Evolutionary conservation across 2,888 invertebrate species (phyloP).

Genomic region (Branchellion lobata): DNA sequence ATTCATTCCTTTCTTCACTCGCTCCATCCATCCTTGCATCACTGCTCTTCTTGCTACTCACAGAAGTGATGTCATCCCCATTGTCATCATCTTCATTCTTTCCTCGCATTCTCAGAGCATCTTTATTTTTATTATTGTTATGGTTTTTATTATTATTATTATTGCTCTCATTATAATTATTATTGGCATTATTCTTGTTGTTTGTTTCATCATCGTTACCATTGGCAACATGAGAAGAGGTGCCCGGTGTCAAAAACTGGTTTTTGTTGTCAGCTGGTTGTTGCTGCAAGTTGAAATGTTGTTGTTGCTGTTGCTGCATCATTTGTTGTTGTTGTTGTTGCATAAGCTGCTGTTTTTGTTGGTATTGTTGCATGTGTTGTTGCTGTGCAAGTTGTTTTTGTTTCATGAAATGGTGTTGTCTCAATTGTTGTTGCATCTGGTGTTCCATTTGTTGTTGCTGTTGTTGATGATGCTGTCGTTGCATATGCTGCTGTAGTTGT

Average conservation of each 20-base stretch:
- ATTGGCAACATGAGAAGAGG: too few relatives aligned
- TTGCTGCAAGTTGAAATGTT: neutral
- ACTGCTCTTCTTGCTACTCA: too few relatives aligned
- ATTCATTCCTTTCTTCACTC: too few relatives aligned
- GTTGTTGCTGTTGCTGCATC: neutral
- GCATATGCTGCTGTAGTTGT: slow-evolving; percentile 19
- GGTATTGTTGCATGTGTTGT: neutral
- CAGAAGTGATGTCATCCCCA: too few relatives aligned
- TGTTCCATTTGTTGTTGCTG: neutral
- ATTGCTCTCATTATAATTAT: too few relatives aligned
- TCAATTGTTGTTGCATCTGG: too few relatives aligned
- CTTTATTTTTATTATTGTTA: neutral
- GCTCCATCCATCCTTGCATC: too few relatives aligned
- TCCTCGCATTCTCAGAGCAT: neutral
- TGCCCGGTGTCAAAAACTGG: neutral
- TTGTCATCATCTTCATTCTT: neutral
- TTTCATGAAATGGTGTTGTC: neutral
- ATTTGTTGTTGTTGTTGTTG: slow-evolving; percentile 16
- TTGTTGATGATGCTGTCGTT: neutral
- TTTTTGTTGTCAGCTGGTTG: neutral
- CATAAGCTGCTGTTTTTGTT: neutral
- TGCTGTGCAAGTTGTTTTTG: neutral
- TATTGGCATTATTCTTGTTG: too few relatives aligned
- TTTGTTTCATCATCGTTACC: too few relatives aligned
- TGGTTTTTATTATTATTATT: neutral